Base-by-base conservation (phyloP, 2,113 vertebrate genomes). In the Rhea americana region DNA sequence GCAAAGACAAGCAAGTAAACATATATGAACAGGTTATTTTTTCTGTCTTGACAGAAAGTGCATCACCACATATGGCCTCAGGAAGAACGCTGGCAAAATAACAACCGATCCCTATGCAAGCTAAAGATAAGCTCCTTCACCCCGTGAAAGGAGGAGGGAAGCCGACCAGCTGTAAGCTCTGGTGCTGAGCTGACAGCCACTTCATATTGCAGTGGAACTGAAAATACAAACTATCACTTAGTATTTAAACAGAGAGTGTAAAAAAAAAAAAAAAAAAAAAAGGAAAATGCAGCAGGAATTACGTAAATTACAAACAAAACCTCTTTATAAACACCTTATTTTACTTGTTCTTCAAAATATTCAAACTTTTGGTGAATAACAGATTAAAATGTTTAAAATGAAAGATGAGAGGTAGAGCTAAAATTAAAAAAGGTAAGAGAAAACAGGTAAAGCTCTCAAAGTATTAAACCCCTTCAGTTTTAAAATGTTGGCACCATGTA, bases 21-120 rank as follows among this genome's bases (percentile, higher is more conserved):
- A 78, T 79, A 51, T 1, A 85, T 56, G 89, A 88, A 80, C 63
- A 77, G 84, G 43, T 68, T 2, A 88, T 90, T 87, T 74, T 82
- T 90, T 80, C 68, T 63, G 55, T 50, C 76, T 79, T 82, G 81
- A 91, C 72, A 78, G 45, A 30, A 88, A 91, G 73, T 26, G 32
- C 59, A 83, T 55, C 50, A 63, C n/a, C 41, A 74, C 65, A 47
- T 22, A 74, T 12, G 30, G 88, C 79, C 90, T 55, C 51, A 8
- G n/a, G 88, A 91, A 82, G 51, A 85, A 58, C 11, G 61, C 26
- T 62, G 59, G 72, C 67, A 62, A 77, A 80, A 85, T 65, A 87
- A 76, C 45, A 91, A 95, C 61, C 16, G 65, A 81, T 83, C 83
- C 59, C 89, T 93, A 95, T 47, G 72, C 51, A 80, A 93, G 55